Base-by-base conservation (phyloP, 1,140 invertebrate genomes). In the Meloidogyne hapla region DNA sequence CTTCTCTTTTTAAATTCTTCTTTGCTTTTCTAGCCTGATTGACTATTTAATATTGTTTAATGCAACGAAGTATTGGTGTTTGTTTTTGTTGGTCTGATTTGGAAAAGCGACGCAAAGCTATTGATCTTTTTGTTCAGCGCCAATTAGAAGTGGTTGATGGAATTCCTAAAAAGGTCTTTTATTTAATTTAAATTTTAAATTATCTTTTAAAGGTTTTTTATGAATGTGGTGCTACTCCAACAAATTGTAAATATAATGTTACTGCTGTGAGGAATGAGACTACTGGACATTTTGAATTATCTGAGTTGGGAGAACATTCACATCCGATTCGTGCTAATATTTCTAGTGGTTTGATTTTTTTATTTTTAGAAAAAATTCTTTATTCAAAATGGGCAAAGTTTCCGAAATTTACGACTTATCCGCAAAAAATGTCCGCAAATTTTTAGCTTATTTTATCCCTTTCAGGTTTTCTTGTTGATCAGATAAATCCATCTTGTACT, bases 161-260 rank as follows among this genome's bases (percentile, higher is more conserved):
- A 56, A 56, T 56, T 56, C 48, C 48, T n/a, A 56, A 56, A 56
- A 56, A 56, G 48, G 48, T 56, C n/a, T 56, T n/a, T n/a, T 8
- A 5, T 6, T n/a, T n/a, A n/a, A n/a, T 56, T n/a, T 56, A 5
- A 33, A 8, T n/a, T 56, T 56, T 56, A 5, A 8, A n/a, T 6
- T n/a, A 56, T 56, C 5, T n/a, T n/a, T 56, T n/a, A 56, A 56
- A 48, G 48, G 48, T 56, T n/a, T 56, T 56, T 56, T 56, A 56
- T 56, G 48, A 56, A n/a, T 56, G 48, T 56, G 48, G 48, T n/a
- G 48, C 48, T 56, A 56, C 48, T n/a, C 48, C 48, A 21, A 56
- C 18, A n/a, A 56, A 5, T 56, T 56, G 48, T n/a, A 56, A 56
- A 56, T 56, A 56, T 56, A 56, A 56, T 56, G 18, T 56, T 56